These are phyloP conservation scores for Pilophorus perplexus DNA, from an alignment of 2,888 invertebrate species.

Conservation along the genomic window DNA sequence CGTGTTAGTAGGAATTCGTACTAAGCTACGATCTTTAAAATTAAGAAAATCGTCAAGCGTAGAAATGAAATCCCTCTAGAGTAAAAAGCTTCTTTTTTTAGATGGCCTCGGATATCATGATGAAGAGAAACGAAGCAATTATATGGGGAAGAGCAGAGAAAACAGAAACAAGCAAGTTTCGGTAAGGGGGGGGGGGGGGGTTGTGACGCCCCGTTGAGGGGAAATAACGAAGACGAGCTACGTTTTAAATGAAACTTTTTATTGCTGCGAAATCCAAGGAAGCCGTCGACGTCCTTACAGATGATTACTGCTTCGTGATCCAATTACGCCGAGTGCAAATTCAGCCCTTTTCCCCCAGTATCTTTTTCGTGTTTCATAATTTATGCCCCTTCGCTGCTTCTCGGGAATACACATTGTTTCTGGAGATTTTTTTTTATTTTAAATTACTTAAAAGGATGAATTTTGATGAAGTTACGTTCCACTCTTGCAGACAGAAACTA, in stretches of 20 bases:
- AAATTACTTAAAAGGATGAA: too few species aligned
- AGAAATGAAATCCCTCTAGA: neutral
- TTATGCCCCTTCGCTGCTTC: neutral
- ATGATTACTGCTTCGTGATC: slow-evolving; percentile 30
- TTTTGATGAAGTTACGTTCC: too few species aligned
- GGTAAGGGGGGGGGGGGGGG: neutral
- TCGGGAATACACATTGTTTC: neutral
- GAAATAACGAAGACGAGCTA: slow-evolving; percentile 5
- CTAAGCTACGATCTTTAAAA: too few species aligned
- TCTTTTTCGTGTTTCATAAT: neutral
- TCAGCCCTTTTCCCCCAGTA: slow-evolving; percentile 6
- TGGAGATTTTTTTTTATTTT: too few species aligned
- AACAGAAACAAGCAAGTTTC: too few species aligned
- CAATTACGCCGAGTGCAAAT: slow-evolving; percentile 17
- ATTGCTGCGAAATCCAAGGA: slow-evolving; percentile 10
- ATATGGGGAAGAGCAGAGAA: neutral
- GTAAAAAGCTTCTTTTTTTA: neutral
- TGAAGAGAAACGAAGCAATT: slow-evolving; percentile 2
- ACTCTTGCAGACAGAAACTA: too few species aligned
- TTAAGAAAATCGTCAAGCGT: neutral
- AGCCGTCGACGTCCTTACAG: slow-evolving; percentile 16
- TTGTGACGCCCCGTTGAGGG: neutral
- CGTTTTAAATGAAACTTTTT: slow-evolving; percentile 6
- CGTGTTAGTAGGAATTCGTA: too few species aligned
- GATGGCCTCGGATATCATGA: neutral